Percentiles rank a stretch among this genome's conserved stretches.
phyloP scores from a whole-genome alignment of 2,113 vertebrate species.

The Syngnathus typhle region DNA sequence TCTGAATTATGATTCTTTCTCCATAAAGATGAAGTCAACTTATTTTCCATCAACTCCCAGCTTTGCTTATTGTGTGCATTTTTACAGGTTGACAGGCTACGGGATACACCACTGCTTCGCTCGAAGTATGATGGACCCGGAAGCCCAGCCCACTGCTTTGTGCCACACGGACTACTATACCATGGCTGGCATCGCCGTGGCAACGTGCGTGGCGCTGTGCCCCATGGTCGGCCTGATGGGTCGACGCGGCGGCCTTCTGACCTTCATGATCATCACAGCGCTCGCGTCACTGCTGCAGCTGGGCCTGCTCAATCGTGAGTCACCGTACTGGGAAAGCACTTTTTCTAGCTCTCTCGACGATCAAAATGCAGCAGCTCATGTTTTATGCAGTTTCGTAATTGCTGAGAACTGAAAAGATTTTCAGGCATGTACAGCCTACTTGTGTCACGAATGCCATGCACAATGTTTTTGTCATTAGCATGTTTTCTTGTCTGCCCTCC shows the following conservation, averaged over 20 bases:
- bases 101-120: slow-evolving; percentile 98
- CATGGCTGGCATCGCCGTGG: slow-evolving; percentile 86
- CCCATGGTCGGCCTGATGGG: slow-evolving; percentile 84
- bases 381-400: no score
- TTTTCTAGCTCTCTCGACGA: no score
- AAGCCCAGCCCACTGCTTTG: slow-evolving; percentile 76
- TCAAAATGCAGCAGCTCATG: no score
- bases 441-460: slow-evolving; percentile 19
- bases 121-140: slow-evolving; percentile 88
- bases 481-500: slow-evolving; percentile 7
- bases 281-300: slow-evolving; percentile 91
- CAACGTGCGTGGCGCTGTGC: slow-evolving; percentile 86
- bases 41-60: no score
- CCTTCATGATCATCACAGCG: slow-evolving; percentile 96
- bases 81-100: slow-evolving; percentile 83
- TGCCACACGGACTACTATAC: slow-evolving; percentile 88
- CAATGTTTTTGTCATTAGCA: slow-evolving; percentile 5
- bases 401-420: not conserved
- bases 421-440: not conserved
- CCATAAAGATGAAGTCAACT: no score
- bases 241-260: slow-evolving; percentile 86
- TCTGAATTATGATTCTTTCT: no score
- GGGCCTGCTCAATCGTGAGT: slow-evolving; percentile 92
- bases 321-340: no score
- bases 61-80: slow-evolving; percentile 11